A percentile compares a stretch with the other conserved stretches of the same genome.
Evolutionary conservation across 1,140 invertebrate species (phyloP).

Genomic region (Drosophila baimaii): DNA sequence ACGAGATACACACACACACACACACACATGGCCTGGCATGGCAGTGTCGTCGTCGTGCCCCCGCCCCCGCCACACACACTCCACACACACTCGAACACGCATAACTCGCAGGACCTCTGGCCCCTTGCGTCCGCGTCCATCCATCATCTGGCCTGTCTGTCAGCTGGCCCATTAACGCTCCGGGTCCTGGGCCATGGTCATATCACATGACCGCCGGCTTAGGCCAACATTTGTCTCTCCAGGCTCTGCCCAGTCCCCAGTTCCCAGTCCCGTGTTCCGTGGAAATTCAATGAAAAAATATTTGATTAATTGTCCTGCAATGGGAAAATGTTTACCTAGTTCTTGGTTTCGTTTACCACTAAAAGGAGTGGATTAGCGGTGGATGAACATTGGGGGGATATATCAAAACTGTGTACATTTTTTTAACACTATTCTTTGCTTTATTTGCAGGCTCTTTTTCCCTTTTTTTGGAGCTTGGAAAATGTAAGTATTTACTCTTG

Average conservation of each 20-base stretch:
- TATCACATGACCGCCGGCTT: constrained; percentile 51
- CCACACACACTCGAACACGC: constrained; percentile 27
- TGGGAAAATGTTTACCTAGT: constrained; percentile 72
- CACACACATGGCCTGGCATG: constrained; percentile 9
- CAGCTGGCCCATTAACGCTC: constrained; percentile 77
- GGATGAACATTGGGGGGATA: constrained; percentile 1
- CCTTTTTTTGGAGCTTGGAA: constrained; percentile 4
- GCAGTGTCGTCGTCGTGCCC: background rate
- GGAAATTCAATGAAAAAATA: constrained; percentile 72
- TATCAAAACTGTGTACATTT: background rate
- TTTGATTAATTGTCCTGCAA: constrained; percentile 77
- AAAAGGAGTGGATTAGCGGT: constrained; percentile 17
- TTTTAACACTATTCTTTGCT: background rate
- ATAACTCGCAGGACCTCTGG: constrained; percentile 22
- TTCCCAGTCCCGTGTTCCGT: too few species aligned
- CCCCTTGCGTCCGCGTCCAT: constrained; percentile 22
- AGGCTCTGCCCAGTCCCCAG: constrained; percentile 5
- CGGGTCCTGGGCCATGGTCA: constrained; percentile 34
- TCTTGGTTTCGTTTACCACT: constrained; percentile 53
- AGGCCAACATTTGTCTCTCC: constrained; percentile 54
- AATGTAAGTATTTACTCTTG: constrained; percentile 4
- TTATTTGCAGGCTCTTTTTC: constrained; percentile 9
- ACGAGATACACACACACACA: constrained; percentile 32
- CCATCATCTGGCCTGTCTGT: constrained; percentile 57
- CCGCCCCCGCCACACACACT: background rate